Evolutionary conservation across 2,888 invertebrate species (phyloP), one percentile per base, ranked within the genome.

Genomic region (Erebia epiphron): DNA sequence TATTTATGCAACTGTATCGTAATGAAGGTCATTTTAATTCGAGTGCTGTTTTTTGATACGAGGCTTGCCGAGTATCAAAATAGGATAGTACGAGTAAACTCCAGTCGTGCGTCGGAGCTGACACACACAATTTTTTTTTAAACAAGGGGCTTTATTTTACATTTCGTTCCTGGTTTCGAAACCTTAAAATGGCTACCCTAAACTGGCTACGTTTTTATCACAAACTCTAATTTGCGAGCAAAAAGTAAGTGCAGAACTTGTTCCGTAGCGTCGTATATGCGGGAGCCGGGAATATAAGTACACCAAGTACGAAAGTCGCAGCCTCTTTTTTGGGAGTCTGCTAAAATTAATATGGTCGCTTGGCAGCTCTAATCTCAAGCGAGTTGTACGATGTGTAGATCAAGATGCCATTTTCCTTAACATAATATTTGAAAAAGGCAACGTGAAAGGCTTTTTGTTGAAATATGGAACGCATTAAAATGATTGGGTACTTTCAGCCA

Each of bases 341-440:
- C 72, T 74, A 73, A 76, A 73, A 71, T 75, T 72, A 74, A 74
- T 74, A 35, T 35, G 50, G 74, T 67, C 50, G 52, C 71, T 56
- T 58, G 64, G 52, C 60, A 60, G 2, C 65, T n/a, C n/a, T 60
- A n/a, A 50, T 67, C 63, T 58, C 58, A 61, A 67, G 64, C 60
- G 49, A 64, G 41, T 50, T 58, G 18, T 54, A 13, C 41, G 54
- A n/a, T 41, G 52, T 35, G 46, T 26, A 14, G 14, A n/a, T n/a
- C n/a, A n/a, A n/a, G n/a, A 21, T 50, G 49, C 62, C 46, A 61
- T 43, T 50, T 63, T 61, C 16, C 14, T 18, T 61, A 43, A 16
- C 43, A 56, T 13, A 18, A 0, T 35, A 35, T 21, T 56, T 56
- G 13, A 21, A 56, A 21, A 13, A 18, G 56, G 21, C 21, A 56